Evolutionary conservation across 2,888 invertebrate species (phyloP).

Genomic region (Acheta domesticus): DNA sequence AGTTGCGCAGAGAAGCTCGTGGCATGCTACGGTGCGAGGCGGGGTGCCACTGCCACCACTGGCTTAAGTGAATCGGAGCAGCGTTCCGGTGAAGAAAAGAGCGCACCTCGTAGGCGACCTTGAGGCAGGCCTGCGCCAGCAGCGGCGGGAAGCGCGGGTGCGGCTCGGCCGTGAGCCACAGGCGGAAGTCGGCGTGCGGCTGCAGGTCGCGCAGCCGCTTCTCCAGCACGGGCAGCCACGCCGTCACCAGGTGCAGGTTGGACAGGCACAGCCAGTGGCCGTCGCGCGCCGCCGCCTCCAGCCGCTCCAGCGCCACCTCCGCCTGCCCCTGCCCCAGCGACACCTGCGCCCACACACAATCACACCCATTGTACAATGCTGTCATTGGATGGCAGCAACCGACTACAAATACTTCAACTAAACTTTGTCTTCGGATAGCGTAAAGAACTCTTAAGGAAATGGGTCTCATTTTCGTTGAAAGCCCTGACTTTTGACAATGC

Average conservation of each 20-base stretch:
- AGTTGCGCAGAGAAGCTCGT: too few relatives aligned
- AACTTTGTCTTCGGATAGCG: too few relatives aligned
- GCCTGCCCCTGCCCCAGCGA: conserved; percentile 81
- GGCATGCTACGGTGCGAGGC: too few relatives aligned
- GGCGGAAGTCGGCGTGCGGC: conserved; percentile 58
- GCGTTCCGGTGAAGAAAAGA: too few relatives aligned
- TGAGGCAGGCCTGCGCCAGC: conserved; percentile 72
- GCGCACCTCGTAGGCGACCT: conserved; percentile 69
- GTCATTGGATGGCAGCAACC: too few relatives aligned
- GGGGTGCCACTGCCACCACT: too few relatives aligned
- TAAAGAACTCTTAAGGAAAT: too few relatives aligned
- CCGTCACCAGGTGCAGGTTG: conserved; percentile 73
- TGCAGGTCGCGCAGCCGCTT: conserved; percentile 58
- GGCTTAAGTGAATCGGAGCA: too few relatives aligned
- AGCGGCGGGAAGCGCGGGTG: conserved; percentile 71
- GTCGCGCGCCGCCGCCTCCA: conserved; percentile 57
- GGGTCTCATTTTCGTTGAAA: too few relatives aligned
- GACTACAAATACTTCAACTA: too few relatives aligned
- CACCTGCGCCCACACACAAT: conserved; percentile 56
- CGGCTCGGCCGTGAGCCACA: conserved; percentile 87
- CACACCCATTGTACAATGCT: too few relatives aligned
- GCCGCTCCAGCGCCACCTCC: conserved; percentile 56
- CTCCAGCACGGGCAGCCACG: conserved; percentile 66
- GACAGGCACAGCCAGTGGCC: conserved; percentile 78
- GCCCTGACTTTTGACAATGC: too few relatives aligned